Evolutionary conservation across 1,140 invertebrate genomes (phyloP).

Genomic region (Drosophila navojoa): DNA sequence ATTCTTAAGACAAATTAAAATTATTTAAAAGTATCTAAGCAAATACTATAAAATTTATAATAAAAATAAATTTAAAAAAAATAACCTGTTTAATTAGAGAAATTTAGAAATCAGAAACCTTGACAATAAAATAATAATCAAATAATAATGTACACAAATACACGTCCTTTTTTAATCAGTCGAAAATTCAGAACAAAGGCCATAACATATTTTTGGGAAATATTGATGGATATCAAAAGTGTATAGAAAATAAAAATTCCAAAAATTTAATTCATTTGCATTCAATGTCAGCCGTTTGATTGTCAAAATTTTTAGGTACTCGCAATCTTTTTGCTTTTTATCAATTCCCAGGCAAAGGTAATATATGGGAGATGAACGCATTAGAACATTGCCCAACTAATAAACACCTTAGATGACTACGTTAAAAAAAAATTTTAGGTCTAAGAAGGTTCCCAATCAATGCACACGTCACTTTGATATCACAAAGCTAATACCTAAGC

Average conservation of each 20-base stretch:
- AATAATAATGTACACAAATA: too few species aligned
- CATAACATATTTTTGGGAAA: neutral
- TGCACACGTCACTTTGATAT: conserved; percentile 45
- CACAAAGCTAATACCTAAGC: conserved; percentile 22
- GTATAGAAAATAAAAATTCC: too few species aligned
- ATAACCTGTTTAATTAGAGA: too few species aligned
- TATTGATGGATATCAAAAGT: neutral
- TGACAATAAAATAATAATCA: too few species aligned
- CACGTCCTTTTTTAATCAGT: neutral
- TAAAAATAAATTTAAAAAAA: too few species aligned
- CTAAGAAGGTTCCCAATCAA: conserved; percentile 29
- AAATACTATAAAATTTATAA: too few species aligned
- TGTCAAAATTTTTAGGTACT: conserved; percentile 55
- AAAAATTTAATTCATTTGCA: neutral
- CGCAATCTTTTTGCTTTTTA: conserved; percentile 12
- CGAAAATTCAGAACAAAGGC: neutral
- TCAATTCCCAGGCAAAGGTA: conserved; percentile 18
- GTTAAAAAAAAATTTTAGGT: conserved; percentile 29
- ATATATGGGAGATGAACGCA: neutral
- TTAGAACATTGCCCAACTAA: neutral
- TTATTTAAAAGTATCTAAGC: too few species aligned
- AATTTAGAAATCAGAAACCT: too few species aligned
- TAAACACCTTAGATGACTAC: conserved; percentile 38
- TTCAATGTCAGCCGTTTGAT: conserved; percentile 25
- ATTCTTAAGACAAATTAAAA: too few species aligned